Evolutionary conservation across 37 sponge, comb jelly and placozoan genomes (phyloP).

Genomic region (Halisarca cf. caerulea): DNA sequence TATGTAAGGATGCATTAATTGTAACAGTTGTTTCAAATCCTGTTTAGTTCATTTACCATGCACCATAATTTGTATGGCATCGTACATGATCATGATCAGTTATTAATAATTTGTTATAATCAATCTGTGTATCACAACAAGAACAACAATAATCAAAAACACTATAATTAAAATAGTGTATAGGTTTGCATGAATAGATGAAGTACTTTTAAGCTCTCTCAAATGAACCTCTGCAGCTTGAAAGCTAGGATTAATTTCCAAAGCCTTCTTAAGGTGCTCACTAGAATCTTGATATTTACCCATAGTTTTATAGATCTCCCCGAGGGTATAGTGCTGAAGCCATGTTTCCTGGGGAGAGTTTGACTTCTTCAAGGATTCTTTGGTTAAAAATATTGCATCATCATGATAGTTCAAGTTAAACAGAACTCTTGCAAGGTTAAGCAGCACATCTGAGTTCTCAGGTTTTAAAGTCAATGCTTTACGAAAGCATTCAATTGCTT

Average conservation of each 20-base stretch:
- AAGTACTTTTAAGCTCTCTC: constrained; percentile 51
- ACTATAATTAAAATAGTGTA: constrained; percentile 76
- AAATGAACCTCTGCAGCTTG: constrained; percentile 72
- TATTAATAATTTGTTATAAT: constrained; percentile 19
- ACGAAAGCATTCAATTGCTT: constrained; percentile 87
- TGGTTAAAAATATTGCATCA: constrained; percentile 71
- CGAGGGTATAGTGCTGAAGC: constrained; percentile 87
- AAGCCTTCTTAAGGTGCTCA: constrained; percentile 62
- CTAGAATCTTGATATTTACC: constrained; percentile 73
- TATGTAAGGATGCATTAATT: no score
- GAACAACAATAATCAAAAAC: constrained; percentile 39
- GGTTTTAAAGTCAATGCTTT: constrained; percentile 67
- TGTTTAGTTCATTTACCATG: no score
- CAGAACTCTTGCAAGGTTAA: constrained; percentile 84
- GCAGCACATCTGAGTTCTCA: constrained; percentile 73
- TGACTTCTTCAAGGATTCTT: constrained; percentile 64
- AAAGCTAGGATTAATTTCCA: constrained; percentile 75
- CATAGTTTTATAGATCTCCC: constrained; percentile 74
- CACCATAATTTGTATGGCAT: not conserved
- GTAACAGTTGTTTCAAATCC: no score
- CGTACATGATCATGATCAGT: not conserved
- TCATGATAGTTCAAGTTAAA: constrained; percentile 72
- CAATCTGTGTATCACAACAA: constrained; percentile 54
- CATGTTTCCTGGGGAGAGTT: constrained; percentile 56
- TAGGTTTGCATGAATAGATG: constrained; percentile 48